Conservation (phyloP, 2,797 vertebrate species). For the Lophius americanus region DNA sequence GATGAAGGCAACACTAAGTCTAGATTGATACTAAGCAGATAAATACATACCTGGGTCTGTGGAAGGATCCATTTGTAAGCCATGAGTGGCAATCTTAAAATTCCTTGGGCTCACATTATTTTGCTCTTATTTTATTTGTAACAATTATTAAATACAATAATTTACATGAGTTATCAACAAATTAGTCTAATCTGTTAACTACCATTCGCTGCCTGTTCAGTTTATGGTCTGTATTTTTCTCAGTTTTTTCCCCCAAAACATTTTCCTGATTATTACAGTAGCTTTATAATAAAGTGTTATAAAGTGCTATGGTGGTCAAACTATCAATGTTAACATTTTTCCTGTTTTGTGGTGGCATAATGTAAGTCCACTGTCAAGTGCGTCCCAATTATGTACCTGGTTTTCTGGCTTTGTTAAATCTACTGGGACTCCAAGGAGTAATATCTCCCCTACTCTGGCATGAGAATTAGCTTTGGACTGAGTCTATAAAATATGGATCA, state of each 20-base stretch:
- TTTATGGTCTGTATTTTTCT: too few species aligned
- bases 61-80: constrained; percentile 55
- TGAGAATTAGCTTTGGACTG: constrained; percentile 73
- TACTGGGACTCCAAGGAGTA: constrained; percentile 18
- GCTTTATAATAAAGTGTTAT: background rate
- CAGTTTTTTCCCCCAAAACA: too few species aligned
- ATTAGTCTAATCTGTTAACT: too few species aligned
- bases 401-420: constrained; percentile 50
- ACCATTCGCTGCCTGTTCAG: too few species aligned
- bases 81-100: constrained; percentile 17
- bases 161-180: background rate
- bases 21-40: constrained; percentile 90
- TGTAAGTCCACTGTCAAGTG: background rate
- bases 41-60: constrained; percentile 75
- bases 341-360: background rate
- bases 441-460: constrained; percentile 41
- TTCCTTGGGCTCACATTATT: constrained; percentile 7
- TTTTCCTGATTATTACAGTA: background rate
- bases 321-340: background rate
- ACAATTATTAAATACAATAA: background rate
- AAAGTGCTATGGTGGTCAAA: background rate
- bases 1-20: constrained; percentile 79
- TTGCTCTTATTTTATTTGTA: background rate
- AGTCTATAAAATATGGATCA: constrained; percentile 72
- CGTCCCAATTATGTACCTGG: background rate